Base-by-base conservation (phyloP, 1,140 invertebrate genomes). In the Diuraphis noxia region DNA sequence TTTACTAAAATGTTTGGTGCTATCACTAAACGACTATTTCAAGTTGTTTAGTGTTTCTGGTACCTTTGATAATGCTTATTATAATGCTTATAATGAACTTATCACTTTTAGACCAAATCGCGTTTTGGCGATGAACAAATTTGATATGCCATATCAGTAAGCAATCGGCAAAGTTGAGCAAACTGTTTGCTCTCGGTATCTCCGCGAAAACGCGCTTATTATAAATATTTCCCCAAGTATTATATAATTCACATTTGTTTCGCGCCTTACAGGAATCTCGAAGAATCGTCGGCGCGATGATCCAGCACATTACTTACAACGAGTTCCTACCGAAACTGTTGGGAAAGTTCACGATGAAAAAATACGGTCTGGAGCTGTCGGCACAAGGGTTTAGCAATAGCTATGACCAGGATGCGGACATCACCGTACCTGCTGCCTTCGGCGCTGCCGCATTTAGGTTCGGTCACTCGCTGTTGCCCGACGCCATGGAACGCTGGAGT, bases 321-420 rank as follows among this genome's bases (percentile, higher is more conserved):
- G 98, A 98, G 93, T 98, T 97, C 93, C 94, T 99, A n/a, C 98
- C 98, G 0, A 95, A 98, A 81, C 94, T 99, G 23, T 94, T 98
- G 88, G 97, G 97, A 94, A 93, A 94, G 92, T 63, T 90, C 56
- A 72, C 77, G 41, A 92, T 93, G 90, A 72, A 92, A 34, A 90
- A 92, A 85, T 98, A 98, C 93, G 97, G 97, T 1, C 94, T 99
- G 25, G 97, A 98, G 93, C 94, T 98, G 2, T 94, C 97, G 92
- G 40, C 84, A 21, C 93, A 94, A 93, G 93, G 63, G 5, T 93
- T 92, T 56, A 88, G 92, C 0, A 92, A 95, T 3, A 95, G 94
- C 5, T 98, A 98, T 93, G 95, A 96, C 93, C 93, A 94, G 2
- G 93, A 94, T 3, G 94, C 96, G 3, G 95, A 96, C 93, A 94